Conservation (phyloP, 30 jellyfish, hydroid and myxozoan genomes). For the Cassiopea xamachana region DNA sequence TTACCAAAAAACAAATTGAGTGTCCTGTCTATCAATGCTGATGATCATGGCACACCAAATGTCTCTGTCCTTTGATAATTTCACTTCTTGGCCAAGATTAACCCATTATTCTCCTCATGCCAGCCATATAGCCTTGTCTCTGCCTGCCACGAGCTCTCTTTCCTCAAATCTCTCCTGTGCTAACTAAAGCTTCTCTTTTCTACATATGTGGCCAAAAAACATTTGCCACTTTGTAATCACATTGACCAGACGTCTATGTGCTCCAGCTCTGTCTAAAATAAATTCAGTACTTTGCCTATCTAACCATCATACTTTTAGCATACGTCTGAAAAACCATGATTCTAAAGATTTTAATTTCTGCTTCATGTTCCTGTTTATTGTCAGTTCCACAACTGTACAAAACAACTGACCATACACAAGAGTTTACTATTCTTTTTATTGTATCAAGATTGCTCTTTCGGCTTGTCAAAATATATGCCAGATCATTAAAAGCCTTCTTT, state of each 20-base stretch:
- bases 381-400: background rate
- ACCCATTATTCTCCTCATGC: background rate
- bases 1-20: too few species aligned
- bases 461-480: background rate
- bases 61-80: background rate
- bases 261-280: background rate
- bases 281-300: background rate
- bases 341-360: background rate
- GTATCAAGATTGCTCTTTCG: background rate
- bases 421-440: background rate
- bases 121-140: background rate
- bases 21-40: background rate
- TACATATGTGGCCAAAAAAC: background rate
- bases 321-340: too few species aligned
- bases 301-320: background rate
- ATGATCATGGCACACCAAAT: background rate
- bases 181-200: background rate
- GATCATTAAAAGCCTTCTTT: background rate
- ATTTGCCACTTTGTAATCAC: background rate
- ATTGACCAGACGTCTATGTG: background rate
- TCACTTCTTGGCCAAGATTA: background rate
- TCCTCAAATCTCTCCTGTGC: background rate
- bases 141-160: too few species aligned
- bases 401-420: background rate
- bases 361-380: background rate